Evolutionary conservation across 1,140 invertebrate genomes (phyloP), one percentile per base, ranked within the genome.

Genomic region (Pogonomyrmex californicus): DNA sequence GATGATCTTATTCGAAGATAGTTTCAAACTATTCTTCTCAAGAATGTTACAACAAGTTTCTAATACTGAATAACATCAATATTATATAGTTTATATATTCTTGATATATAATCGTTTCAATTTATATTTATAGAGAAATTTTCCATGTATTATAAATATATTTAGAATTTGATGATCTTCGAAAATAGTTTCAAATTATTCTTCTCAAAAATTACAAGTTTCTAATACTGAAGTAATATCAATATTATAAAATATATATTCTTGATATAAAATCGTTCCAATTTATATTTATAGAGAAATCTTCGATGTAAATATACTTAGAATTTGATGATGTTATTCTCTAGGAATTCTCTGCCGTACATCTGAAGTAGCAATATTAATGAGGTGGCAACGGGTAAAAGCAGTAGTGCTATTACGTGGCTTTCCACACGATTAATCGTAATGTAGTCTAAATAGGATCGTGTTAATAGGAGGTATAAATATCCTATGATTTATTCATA

Each of bases 401-500:
- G 73, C 56, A 44, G 38, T 76, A 76, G 23, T 12, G 54, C 41
- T 79, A 78, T 78, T 78, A 54, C 33, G 76, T 47, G 30, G 62
- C 76, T 51, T 66, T 65, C 76, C 76, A 9, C 60, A 38, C 60
- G 47, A 79, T 79, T 79, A 65, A 79, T 66, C 60, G 62, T 41
- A 54, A 79, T 33, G 14, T 65, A 49, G 44, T 51, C 30, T 4
- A 65, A 51, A 60, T 58, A 58, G 73, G 23, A 60, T 23, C 60
- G 62, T 33, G 47, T 51, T 79, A 79, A 79, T 79, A 66, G 76
- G n/a, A 79, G 76, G 17, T 79, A 65, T 66, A 65, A 65, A 38
- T 65, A 66, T 65, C n/a, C 30, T 14, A 79, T 79, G 76, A 79
- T 65, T 79, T 66, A 79, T 79, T 78, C 60, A 78, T 49, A 23